Conservation (phyloP, 2,113 vertebrate genomes). For the Ariopsis seemanni region DNA sequence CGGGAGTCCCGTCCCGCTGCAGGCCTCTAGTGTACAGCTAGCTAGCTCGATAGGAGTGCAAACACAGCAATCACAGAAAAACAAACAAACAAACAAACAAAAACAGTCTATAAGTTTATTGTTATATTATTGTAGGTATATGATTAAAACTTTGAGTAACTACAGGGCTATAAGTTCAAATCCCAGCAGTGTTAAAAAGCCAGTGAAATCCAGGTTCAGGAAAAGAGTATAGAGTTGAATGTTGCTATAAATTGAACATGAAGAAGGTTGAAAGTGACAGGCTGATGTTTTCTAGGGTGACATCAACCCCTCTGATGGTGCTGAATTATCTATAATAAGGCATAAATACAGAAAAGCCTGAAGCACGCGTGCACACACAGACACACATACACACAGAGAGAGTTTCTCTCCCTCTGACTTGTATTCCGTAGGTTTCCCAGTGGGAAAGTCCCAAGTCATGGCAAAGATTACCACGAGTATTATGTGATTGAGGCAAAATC, state of each 20-base stretch:
- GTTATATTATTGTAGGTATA: neutral
- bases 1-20: no score
- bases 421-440: neutral
- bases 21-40: no score
- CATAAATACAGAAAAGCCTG: constrained; percentile 26
- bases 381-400: neutral
- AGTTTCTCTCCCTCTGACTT: neutral
- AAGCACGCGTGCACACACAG: neutral
- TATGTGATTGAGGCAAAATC: constrained; percentile 23
- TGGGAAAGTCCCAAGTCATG: constrained; percentile 1
- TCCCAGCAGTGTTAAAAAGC: neutral
- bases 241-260: neutral
- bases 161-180: neutral
- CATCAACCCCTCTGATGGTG: constrained; percentile 1
- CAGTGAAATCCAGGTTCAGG: neutral
- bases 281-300: constrained; percentile 30
- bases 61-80: no score
- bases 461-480: neutral
- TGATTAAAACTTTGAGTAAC: neutral
- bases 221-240: neutral
- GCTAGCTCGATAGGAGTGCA: no score
- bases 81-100: no score
- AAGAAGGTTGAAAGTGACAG: constrained; percentile 24
- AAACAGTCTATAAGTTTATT: neutral
- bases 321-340: constrained; percentile 39